Evolutionary conservation across 2,797 vertebrate species (phyloP).

Genomic region (Gallinago nigripennis): DNA sequence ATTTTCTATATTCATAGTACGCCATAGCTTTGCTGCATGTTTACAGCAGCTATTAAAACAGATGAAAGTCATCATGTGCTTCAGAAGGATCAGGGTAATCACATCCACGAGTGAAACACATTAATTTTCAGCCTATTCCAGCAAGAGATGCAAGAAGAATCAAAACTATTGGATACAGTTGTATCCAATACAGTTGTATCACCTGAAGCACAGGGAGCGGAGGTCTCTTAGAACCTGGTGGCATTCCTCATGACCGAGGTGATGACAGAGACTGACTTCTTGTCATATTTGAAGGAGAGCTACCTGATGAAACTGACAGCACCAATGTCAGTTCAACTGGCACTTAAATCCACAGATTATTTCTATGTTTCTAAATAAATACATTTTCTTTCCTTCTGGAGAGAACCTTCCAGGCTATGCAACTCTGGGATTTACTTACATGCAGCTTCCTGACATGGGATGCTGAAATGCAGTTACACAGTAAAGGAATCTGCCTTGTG

Average conservation of each 20-base stretch:
- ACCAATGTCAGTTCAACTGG: not conserved
- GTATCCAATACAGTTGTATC: not conserved
- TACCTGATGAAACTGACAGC: not conserved
- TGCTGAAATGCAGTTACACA: not conserved
- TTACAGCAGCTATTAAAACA: conserved; percentile 55
- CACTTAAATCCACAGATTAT: not conserved
- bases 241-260: not conserved
- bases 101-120: conserved; percentile 15
- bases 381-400: not conserved
- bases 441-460: not conserved
- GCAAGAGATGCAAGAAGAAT: not conserved
- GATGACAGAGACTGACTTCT: not conserved
- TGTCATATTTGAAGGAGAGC: not conserved
- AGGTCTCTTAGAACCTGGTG: not conserved
- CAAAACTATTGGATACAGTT: not conserved
- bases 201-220: not conserved
- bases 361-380: not conserved
- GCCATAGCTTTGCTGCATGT: not conserved
- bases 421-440: not conserved
- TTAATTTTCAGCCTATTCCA: conserved; percentile 21
- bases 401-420: not conserved
- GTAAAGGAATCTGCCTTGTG: not conserved
- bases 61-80: conserved; percentile 28
- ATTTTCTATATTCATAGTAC: conserved; percentile 20
- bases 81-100: not conserved